phyloP scores from a whole-genome alignment of 1,140 invertebrate genomes.

The Harpegnathos saltator region DNA sequence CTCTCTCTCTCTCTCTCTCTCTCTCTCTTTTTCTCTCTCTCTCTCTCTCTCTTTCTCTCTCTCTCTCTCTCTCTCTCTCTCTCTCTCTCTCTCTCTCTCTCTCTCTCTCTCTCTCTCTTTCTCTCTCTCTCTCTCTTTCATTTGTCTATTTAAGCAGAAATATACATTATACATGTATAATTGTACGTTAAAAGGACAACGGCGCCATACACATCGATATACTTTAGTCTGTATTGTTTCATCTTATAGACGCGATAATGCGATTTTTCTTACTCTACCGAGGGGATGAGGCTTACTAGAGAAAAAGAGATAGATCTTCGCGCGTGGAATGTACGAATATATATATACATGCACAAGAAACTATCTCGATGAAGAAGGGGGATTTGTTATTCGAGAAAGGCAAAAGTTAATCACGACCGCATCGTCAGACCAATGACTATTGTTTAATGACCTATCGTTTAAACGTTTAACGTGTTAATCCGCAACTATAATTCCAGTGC shows the following conservation, averaged over 20 bases:
- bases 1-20: too few species aligned
- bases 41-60: too few species aligned
- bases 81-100: too few species aligned
- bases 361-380: slow-evolving; percentile 61
- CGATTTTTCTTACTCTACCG: slow-evolving; percentile 67
- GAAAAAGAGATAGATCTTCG: slow-evolving; percentile 64
- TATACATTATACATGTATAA: background rate
- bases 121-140: too few species aligned
- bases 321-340: slow-evolving; percentile 59
- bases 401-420: slow-evolving; percentile 76
- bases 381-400: slow-evolving; percentile 65
- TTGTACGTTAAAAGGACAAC: background rate
- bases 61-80: too few species aligned
- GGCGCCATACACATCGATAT: background rate
- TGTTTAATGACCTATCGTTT: slow-evolving; percentile 80
- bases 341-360: slow-evolving; percentile 58
- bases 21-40: too few species aligned
- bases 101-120: too few species aligned
- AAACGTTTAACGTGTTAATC: slow-evolving; percentile 73
- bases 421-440: slow-evolving; percentile 84
- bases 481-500: slow-evolving; percentile 76
- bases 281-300: slow-evolving; percentile 66
- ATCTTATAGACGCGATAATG: slow-evolving; percentile 15
- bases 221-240: slow-evolving; percentile 4
- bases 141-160: too few species aligned